Evolutionary conservation across 2,888 invertebrate genomes (phyloP), one percentile per base, ranked within the genome.

Genomic region (Drosophila niveifrons): DNA sequence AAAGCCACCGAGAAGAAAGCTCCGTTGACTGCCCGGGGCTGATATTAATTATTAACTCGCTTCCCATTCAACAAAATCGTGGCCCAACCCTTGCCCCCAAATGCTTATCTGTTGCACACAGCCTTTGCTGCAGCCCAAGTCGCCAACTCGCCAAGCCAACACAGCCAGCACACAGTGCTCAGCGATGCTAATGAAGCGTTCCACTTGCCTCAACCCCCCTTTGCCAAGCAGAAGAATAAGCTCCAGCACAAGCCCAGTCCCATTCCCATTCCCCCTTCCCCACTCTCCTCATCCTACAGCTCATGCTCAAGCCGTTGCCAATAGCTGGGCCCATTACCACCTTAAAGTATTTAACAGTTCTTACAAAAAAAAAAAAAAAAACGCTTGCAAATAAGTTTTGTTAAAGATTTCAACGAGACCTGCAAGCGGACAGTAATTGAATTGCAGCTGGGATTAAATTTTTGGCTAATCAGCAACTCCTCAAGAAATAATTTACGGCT

Each of bases 1-100:
- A 46, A 66, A 56, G 66, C 41, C 47, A n/a, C 36, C 11, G 53
- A 44, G 53, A 44, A 61, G 64, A 62, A 51, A 46, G 61, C 50
- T 69, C 53, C 61, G 74, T 72, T 63, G 72, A 65, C 75, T 81
- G 88, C 79, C 69, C 55, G 47, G 23, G 77, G 79, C 81, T 74
- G 81, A 79, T 88, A 88, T 88, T 88, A 85, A 88, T 85, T 88
- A 85, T 85, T 88, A 82, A 85, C 75, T 83, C 65, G 73, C 67
- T 74, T 66, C 13, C 79, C 65, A 79, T 85, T 84, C 88, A 84
- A 59, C 53, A 41, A 23, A 70, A 44, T 51, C 31, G 50, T 39
- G n/a, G 39, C 62, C 44, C 63, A 17, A 47, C 56, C 48, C 59
- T 18, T 50, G 15, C 52, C 44, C 44, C 34, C 53, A 52, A 53